Conservation (phyloP, 37 sponge, comb jelly and placozoan genomes). For the Dysidea cf. avara region DNA sequence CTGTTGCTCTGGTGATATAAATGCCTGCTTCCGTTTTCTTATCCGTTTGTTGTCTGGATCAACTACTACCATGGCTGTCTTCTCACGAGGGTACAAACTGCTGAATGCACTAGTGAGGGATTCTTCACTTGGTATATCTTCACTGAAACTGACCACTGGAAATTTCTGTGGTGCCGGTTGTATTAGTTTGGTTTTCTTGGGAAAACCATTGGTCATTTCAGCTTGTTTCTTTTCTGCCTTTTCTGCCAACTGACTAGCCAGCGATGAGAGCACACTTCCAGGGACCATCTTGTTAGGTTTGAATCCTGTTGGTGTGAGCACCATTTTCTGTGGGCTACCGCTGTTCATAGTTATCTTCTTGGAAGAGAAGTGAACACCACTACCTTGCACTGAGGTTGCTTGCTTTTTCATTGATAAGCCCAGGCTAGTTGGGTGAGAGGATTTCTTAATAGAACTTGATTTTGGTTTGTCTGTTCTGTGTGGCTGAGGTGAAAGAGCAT, state of each 20-base stretch:
- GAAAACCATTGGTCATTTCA: too few relatives aligned
- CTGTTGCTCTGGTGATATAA: not conserved
- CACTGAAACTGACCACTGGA: not conserved
- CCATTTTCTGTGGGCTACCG: not conserved
- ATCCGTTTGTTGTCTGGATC: constrained; percentile 45
- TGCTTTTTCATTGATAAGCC: too few relatives aligned
- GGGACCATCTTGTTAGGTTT: constrained; percentile 19
- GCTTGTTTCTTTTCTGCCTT: constrained; percentile 42
- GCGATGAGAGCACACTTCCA: constrained; percentile 37
- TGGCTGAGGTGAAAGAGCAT: too few relatives aligned
- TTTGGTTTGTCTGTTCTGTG: too few relatives aligned
- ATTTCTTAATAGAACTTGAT: too few relatives aligned
- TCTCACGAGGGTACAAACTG: constrained; percentile 43
- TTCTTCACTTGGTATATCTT: not conserved
- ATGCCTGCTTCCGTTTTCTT: constrained; percentile 13
- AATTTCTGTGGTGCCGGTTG: not conserved
- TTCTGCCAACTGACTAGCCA: constrained; percentile 34
- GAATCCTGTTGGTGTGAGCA: not conserved
- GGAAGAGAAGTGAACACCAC: too few relatives aligned
- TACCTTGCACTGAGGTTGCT: too few relatives aligned
- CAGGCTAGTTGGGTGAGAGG: too few relatives aligned
- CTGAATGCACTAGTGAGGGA: constrained; percentile 46
- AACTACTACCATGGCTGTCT: constrained; percentile 61
- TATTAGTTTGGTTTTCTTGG: too few relatives aligned
- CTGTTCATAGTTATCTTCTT: not conserved